Conservation (phyloP, 1,140 invertebrate species). For the Drosophila pruinosa region DNA sequence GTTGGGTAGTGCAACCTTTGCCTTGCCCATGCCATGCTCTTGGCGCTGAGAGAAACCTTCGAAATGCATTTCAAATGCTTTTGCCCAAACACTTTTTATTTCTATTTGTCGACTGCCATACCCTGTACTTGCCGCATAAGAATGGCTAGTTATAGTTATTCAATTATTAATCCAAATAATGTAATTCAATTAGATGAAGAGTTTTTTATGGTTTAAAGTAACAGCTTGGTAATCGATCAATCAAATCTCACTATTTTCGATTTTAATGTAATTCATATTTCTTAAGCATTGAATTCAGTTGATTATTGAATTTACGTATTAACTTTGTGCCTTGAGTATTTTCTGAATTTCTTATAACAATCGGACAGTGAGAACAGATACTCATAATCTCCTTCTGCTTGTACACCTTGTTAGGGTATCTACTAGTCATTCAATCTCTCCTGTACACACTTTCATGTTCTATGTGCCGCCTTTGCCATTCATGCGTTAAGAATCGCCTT, state of each 20-base stretch:
- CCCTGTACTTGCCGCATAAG: not conserved
- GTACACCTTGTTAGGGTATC: not conserved
- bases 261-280: no score
- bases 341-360: no score
- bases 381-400: no score
- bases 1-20: conserved; percentile 12
- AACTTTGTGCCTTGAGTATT: no score
- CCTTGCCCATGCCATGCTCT: conserved; percentile 2
- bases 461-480: conserved; percentile 54
- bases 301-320: no score
- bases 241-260: no score
- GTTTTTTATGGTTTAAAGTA: no score
- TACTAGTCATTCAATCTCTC: not conserved
- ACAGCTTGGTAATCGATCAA: no score
- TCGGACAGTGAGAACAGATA: no score
- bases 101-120: conserved; percentile 30
- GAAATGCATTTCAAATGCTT: conserved; percentile 69
- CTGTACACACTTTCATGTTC: not conserved
- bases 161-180: no score
- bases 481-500: conserved; percentile 73
- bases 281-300: no score
- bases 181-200: no score
- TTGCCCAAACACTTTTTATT: conserved; percentile 63
- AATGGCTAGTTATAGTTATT: not conserved
- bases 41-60: conserved; percentile 41